Evolutionary conservation across 1,140 invertebrate species (phyloP).

Genomic region (Colletes gigas): DNA sequence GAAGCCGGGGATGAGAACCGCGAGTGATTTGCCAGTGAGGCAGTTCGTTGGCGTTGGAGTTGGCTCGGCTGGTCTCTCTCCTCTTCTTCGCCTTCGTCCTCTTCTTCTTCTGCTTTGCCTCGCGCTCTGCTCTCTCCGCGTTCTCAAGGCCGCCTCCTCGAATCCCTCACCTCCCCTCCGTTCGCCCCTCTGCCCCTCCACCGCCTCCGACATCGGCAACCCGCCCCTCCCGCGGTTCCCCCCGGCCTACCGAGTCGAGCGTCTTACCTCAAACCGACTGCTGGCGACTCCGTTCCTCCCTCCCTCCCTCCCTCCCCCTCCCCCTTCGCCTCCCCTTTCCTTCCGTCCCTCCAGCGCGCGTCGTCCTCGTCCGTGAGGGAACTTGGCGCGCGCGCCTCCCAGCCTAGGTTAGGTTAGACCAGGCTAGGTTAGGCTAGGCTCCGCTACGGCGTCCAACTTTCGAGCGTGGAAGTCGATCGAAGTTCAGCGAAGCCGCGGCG

Average conservation of each 20-base stretch:
- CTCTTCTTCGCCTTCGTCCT: slow-evolving; percentile 43
- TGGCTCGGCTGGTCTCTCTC: slow-evolving; percentile 71
- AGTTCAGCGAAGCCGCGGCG: slow-evolving; percentile 43
- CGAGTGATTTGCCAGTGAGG: slow-evolving; percentile 78
- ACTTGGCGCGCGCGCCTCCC: slow-evolving; percentile 27
- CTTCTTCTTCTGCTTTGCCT: slow-evolving; percentile 56
- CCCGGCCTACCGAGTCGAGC: slow-evolving; percentile 35
- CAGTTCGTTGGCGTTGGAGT: slow-evolving; percentile 77
- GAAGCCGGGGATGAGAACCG: slow-evolving; percentile 74
- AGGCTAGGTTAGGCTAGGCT: too few relatives aligned
- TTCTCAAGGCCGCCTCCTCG: slow-evolving; percentile 80
- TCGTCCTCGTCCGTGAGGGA: slow-evolving; percentile 35
- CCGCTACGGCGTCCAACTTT: slow-evolving; percentile 32
- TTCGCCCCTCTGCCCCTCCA: slow-evolving; percentile 51
- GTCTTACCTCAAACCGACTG: slow-evolving; percentile 41
- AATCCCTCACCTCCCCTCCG: slow-evolving; percentile 65
- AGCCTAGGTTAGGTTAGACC: background rate
- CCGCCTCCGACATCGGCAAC: slow-evolving; percentile 43
- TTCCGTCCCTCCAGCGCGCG: background rate
- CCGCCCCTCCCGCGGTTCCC: slow-evolving; percentile 16
- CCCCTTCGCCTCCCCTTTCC: too few relatives aligned
- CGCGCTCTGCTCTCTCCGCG: slow-evolving; percentile 66
- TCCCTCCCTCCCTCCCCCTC: background rate
- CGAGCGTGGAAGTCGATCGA: slow-evolving; percentile 50
- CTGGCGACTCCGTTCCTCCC: too few relatives aligned